Base-by-base conservation (phyloP, 2,797 vertebrate genomes). In the Kryptolebias ocellatus region DNA sequence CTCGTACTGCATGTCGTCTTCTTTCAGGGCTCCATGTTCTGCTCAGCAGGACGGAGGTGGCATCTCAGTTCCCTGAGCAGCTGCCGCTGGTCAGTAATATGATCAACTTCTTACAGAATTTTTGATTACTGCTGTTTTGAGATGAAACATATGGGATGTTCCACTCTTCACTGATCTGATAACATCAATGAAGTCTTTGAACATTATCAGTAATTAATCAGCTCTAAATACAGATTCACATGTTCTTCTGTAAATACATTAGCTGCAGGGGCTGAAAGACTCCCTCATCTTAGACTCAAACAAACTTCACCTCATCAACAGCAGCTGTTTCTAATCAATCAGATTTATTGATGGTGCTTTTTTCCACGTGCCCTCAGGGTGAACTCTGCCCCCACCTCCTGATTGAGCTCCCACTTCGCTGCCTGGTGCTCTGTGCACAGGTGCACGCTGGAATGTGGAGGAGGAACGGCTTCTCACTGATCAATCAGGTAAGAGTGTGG, bases 371-470 rank as follows among this genome's bases (percentile, higher is more conserved):
- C 72, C 50, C 34, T 58, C 91, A 99, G 97, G 96, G 97, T 83
- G 97, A 98, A 87, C 94, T 99, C 72, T 98, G 96, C 83, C 97
- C 97, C 0, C 97, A 96, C 4, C 95, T 97, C 91, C 84, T 99
- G 67, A 96, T 98, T 67, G 97, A 99, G 67, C 96, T 98, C 55
- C 97, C 97, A 11, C 93, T 99, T 1, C 95, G 97, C 79, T 98
- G 97, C 88, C 91, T 98, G 49, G 97, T 98, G 57, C 92, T 99
- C 0, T 98, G 97, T 92, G 97, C 97, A 46, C 97, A 99, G 92
- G 97, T 98, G 74, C 97, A 98, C 85, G 97, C 97, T 93, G 97
- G 97, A 64, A 98, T 99, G 97, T 99, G 97, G 97, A 95, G 96
- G 79, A 95, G 97, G 88, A 99, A 99, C 45, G 97, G 97, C 2